Evolutionary conservation across 2,888 invertebrate species (phyloP), one percentile per base, ranked within the genome.

Genomic region (Ormia ochracea): DNA sequence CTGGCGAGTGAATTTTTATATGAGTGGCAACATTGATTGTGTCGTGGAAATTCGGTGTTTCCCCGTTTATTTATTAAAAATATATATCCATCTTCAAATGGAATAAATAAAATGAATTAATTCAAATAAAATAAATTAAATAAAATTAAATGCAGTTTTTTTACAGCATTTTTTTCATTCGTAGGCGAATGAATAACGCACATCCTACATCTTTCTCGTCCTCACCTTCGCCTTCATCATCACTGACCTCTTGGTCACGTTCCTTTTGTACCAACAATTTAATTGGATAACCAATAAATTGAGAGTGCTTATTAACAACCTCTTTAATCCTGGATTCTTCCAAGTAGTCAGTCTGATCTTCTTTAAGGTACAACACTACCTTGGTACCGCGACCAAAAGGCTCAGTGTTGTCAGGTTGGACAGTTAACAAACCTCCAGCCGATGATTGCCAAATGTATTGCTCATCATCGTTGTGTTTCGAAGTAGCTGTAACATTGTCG

Each of bases 271-370:
- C 98, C 43, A 97, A 89, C 84, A 99, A 91, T 88, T 96, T 97
- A 90, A 99, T 99, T 7, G 99, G 99, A 88, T 99, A 99, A 54
- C 99, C 98, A 90, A 99, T 99, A 91, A 98, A 99, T 90, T 99
- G 98, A 0, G 97, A 98, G 91, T 99, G 98, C 88, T 99, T 99
- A 93, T 98, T 99, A 26, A 99, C 98, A 63, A 99, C 94, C 85
- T 98, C 98, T 90, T 99, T 99, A 86, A 99, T 93, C 86, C 97
- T 96, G 86, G 93, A 92, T 89, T 99, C 99, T 89, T 99, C 98
- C 83, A 98, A 90, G 90, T 96, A 99, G 87, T 99, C 98, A 0
- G 94, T 92, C 86, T 98, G 96, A 89, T 99, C 98, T 89, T 99
- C 99, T 90, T 99, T 99, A 87, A 99, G 92, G 91, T 95, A 94